phyloP scores from a whole-genome alignment of 1,140 invertebrate species.

The Ctenoplectra terminalis region DNA sequence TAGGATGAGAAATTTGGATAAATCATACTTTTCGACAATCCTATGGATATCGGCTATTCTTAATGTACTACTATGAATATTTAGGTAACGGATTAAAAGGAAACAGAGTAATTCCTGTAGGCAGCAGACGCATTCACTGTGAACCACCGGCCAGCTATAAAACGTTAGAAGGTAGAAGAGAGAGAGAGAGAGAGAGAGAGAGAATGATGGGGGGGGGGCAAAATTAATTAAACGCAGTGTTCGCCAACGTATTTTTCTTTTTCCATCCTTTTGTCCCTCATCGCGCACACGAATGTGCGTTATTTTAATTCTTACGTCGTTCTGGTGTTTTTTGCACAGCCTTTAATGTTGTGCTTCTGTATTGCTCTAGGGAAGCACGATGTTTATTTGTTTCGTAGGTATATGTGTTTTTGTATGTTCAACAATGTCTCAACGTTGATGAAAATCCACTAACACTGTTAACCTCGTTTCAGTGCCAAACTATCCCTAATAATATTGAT shows the following conservation, averaged over 20 bases:
- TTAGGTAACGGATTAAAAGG: constrained; percentile 85
- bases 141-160: constrained; percentile 87
- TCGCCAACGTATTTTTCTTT: background rate
- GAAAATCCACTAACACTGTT: background rate
- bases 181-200: no score
- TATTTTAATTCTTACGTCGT: background rate
- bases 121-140: constrained; percentile 90
- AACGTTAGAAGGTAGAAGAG: constrained; percentile 75
- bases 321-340: background rate
- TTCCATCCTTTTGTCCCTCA: no score
- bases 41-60: background rate
- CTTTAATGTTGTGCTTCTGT: constrained; percentile 5
- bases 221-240: constrained; percentile 22
- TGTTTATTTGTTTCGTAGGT: background rate
- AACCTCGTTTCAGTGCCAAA: background rate
- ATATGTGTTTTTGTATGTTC: background rate
- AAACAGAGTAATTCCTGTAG: constrained; percentile 89
- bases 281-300: background rate
- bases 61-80: constrained; percentile 64
- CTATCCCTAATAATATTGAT: no score
- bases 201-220: no score
- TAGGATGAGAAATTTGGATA: background rate
- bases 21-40: background rate
- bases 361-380: background rate
- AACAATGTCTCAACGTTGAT: background rate